phyloP scores from a whole-genome alignment of 2,113 vertebrate genomes.

The Sterrhoptilus dennistouni region DNA sequence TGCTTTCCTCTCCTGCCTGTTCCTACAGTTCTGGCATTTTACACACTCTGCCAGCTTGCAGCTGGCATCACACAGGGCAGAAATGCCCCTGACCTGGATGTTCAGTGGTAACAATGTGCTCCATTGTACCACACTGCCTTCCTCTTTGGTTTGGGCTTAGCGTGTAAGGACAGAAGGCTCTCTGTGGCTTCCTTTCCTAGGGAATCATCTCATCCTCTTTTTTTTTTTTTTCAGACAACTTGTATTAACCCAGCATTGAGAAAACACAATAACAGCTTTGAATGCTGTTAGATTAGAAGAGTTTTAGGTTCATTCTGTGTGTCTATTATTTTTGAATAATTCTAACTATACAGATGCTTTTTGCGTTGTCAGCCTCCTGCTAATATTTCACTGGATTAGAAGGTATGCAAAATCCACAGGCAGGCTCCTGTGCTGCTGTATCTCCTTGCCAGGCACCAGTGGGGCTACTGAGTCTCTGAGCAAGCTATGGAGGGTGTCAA shows the following conservation, averaged over 20 bases:
- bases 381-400: neutral
- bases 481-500: neutral
- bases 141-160: neutral
- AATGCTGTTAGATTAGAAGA: accelerated
- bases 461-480: neutral
- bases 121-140: neutral
- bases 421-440: neutral
- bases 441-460: neutral
- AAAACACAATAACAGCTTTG: neutral
- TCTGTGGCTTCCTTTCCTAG: neutral
- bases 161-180: neutral
- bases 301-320: neutral
- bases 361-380: neutral
- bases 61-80: neutral
- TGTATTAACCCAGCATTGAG: neutral
- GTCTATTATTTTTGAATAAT: neutral
- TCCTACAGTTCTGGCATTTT: neutral
- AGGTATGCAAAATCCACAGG: neutral
- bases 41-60: neutral
- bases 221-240: neutral
- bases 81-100: neutral
- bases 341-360: neutral
- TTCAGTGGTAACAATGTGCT: neutral
- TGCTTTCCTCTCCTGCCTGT: neutral
- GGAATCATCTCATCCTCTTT: neutral